Conservation (phyloP, 92 coral and sea anemone species). For the Epizoanthus stellaris region DNA sequence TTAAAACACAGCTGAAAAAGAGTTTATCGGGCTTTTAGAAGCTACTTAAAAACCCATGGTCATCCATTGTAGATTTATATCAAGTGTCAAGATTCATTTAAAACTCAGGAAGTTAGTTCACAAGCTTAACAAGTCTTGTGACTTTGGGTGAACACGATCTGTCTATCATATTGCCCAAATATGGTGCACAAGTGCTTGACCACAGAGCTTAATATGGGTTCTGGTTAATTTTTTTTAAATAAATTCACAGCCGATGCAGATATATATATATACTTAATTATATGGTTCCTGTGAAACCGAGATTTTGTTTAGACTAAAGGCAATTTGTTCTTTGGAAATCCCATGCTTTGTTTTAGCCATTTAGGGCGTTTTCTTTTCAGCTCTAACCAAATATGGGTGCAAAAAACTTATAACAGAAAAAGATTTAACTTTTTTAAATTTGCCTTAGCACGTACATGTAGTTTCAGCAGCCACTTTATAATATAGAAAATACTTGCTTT, state of each 20-base stretch:
- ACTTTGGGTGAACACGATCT: conserved; percentile 18
- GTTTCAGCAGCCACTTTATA: conserved; percentile 25
- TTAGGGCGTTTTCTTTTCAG: conserved; percentile 30
- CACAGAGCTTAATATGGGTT: conserved; percentile 17
- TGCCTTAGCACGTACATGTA: conserved; percentile 14
- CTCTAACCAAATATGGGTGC: conserved; percentile 45
- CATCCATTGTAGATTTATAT: conserved; percentile 27
- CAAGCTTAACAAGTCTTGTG: conserved; percentile 37
- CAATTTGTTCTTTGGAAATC: conserved; percentile 33
- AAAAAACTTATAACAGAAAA: background rate
- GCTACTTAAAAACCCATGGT: conserved; percentile 29
- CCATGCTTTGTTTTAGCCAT: background rate
- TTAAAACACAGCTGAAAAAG: conserved; percentile 18
- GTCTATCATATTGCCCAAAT: conserved; percentile 38
- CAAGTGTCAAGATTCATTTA: conserved; percentile 13
- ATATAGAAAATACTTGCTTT: background rate
- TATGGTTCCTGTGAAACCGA: conserved; percentile 19
- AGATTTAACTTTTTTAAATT: background rate
- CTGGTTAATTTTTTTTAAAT: background rate
- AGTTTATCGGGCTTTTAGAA: conserved; percentile 25
- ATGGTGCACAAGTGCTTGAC: background rate
- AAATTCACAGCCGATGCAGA: conserved; percentile 4
- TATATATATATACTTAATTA: background rate
- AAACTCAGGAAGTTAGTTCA: conserved; percentile 28
- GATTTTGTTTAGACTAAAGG: conserved; percentile 27